These are phyloP conservation scores for Atrichornis clamosus DNA, from an alignment of 2,113 vertebrate species.

Conservation along the genomic window DNA sequence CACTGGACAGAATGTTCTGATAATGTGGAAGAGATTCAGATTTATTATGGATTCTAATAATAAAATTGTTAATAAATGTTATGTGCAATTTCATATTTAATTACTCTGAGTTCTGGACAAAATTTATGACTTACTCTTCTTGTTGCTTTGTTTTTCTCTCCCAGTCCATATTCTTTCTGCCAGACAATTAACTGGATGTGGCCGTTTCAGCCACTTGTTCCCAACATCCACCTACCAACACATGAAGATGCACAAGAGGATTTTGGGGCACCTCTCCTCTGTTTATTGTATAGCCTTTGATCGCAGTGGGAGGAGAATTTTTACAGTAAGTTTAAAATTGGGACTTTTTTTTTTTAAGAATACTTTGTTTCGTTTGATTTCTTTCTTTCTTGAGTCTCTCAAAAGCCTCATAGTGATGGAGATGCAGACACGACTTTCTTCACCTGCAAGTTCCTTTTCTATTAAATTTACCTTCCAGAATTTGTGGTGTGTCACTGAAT, in stretches of 20 bases:
- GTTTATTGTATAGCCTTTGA: slow-evolving; percentile 98
- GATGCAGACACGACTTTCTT: not conserved
- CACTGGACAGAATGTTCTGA: not conserved
- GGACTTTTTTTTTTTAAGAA: not conserved
- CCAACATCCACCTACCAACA: slow-evolving; percentile 92
- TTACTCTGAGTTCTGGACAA: not conserved
- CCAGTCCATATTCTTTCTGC: slow-evolving; percentile 86
- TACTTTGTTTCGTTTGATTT: not conserved
- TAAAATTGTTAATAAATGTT: not conserved
- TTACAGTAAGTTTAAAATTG: slow-evolving; percentile 82
- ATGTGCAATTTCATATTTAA: not conserved
- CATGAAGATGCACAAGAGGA: slow-evolving; percentile 97
- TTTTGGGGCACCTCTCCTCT: slow-evolving; percentile 94
- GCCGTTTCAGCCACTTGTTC: slow-evolving; percentile 85
- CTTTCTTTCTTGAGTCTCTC: not conserved
- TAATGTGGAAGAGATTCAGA: not conserved
- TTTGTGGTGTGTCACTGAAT: not conserved
- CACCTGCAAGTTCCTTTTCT: not conserved
- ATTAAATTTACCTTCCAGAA: not conserved
- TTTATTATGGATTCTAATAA: not conserved
- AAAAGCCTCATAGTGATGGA: not conserved
- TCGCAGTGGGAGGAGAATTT: slow-evolving; percentile 90
- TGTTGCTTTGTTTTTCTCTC: not conserved
- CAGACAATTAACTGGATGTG: slow-evolving; percentile 86
- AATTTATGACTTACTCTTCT: not conserved